Evolutionary conservation across 2,888 invertebrate species (phyloP), one percentile per base, ranked within the genome.

Genomic region (Troides oblongomaculatus): DNA sequence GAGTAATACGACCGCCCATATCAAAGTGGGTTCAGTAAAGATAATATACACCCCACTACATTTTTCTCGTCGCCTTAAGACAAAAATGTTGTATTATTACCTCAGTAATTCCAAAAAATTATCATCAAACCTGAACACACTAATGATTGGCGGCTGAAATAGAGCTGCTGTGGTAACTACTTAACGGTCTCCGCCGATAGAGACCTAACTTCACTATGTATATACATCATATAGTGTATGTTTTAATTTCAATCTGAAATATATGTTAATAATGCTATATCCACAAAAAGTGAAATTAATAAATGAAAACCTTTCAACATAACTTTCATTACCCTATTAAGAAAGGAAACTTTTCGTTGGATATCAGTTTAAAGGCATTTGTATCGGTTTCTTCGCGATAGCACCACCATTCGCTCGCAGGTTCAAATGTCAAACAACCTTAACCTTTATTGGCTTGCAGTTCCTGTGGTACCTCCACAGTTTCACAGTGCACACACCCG

Each of bases 341-440:
- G n/a, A 58, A 25, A 7, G 21, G 23, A n/a, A 7, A n/a, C n/a
- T 7, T 56, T 56, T 23, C 23, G n/a, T 23, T 4, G 10, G 14
- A 23, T 25, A 58, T 58, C 57, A n/a, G 23, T 58, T 23, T 58
- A 23, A 58, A 58, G 57, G 57, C 23, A 25, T 57, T 23, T 57
- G 57, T 58, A 66, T 58, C 62, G 61, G 58, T 69, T 69, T 69
- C 69, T 46, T 65, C 62, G 69, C 69, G 69, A 69, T 66, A 69
- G 65, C 65, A 30, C 46, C 65, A 56, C 46, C 65, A 43, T 65
- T 69, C 69, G 57, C 46, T 66, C 62, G 14, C 62, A 18, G 58
- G 69, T 66, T 70, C 69, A 70, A 70, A 70, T 50, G 69, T 70
- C 69, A 66, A 58, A 62, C 58, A 21, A 65, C 69, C 23, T 57